Evolutionary conservation across 2,888 invertebrate genomes (phyloP), one percentile per base, ranked within the genome.

Genomic region (Caradrina clavipalpis): DNA sequence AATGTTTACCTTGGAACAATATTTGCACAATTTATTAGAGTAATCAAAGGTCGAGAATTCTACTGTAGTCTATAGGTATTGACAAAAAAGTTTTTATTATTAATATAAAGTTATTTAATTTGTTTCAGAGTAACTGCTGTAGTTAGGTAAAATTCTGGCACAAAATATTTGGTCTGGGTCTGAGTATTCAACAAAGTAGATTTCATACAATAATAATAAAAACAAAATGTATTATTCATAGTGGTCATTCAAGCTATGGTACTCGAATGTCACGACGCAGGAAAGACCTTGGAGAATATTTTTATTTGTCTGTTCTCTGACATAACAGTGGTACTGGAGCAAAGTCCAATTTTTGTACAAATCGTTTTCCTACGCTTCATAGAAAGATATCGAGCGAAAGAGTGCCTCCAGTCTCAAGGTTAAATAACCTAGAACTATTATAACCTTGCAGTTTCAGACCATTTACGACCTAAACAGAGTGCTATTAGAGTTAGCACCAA

Each of bases 361-460:
- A 77, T 77, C 51, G 53, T 11, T 58, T 61, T 72, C 45, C 45
- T 51, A 54, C 53, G 59, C 26, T 47, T 10, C 21, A 10, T 54
- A 13, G 19, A 62, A 17, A 68, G 45, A 26, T 67, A 76, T 53
- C 55, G 60, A 60, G 35, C 56, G 45, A 63, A 64, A 60, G 19
- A 67, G 19, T 21, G 26, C 55, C 50, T 54, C 71, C 39, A 0
- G n/a, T 21, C 31, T 64, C 83, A 79, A 86, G 82, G 86, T 75
- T 69, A 73, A 55, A 10, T 85, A 84, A 86, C 82, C 82, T 81
- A 59, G 51, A 75, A 73, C 65, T 42, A 61, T 47, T 61, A 78
- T 31, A 53, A 47, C 21, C 39, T 50, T 51, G 17, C 22, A 57
- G 55, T 76, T 39, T 2, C 45, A 17, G 5, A 45, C 70, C 58